Conservation (phyloP, 2,888 invertebrate species). For the Erebia ligea region DNA sequence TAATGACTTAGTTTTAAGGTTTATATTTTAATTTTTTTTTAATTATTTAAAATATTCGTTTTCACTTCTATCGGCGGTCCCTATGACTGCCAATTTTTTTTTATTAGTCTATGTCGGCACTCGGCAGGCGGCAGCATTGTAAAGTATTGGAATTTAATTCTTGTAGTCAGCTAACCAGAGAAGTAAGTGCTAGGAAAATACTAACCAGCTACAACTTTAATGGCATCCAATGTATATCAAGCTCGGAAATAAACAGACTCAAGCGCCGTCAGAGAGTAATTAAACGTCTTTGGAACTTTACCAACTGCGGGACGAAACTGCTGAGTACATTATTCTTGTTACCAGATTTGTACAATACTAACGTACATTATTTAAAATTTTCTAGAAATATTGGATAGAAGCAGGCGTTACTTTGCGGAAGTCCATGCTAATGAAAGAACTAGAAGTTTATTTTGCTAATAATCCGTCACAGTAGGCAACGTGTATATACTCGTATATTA, state of each 20-base stretch:
- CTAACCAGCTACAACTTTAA: conserved; percentile 11
- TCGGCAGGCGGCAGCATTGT: neutral
- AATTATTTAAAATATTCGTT: no score
- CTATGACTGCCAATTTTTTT: no score
- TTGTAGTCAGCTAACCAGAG: neutral
- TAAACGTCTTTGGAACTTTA: conserved; percentile 34
- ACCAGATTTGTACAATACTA: conserved; percentile 15
- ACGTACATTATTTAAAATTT: conserved; percentile 2
- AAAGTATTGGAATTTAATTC: neutral
- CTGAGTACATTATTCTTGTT: conserved; percentile 30
- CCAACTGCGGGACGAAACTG: conserved; percentile 29
- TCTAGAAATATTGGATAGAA: neutral
- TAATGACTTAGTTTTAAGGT: no score
- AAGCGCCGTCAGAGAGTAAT: conserved; percentile 29
- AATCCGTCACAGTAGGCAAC: no score
- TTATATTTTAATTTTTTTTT: no score
- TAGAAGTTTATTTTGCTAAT: no score
- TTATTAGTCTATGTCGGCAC: no score
- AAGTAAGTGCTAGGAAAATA: conserved; percentile 11
- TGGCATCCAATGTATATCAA: conserved; percentile 1
- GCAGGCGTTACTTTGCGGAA: no score
- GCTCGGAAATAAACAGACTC: conserved; percentile 15
- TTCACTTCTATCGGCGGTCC: no score
- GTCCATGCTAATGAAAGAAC: no score
- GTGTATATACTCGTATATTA: no score